Percentiles rank a stretch among this genome's conserved stretches.
phyloP scores from a whole-genome alignment of 1,140 invertebrate species.

The Contarinia nasturtii region DNA sequence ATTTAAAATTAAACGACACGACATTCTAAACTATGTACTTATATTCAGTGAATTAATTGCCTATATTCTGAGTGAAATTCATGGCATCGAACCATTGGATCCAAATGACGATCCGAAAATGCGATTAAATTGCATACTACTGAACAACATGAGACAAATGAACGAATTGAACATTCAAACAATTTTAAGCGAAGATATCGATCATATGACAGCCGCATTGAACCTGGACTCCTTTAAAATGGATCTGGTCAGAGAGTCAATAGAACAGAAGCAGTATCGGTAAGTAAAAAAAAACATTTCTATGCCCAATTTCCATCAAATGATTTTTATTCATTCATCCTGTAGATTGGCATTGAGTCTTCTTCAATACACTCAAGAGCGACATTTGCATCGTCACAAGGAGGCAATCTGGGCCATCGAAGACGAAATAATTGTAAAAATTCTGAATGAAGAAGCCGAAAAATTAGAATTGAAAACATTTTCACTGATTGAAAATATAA shows the following conservation, averaged over 20 bases:
- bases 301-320: not conserved
- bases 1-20: not conserved
- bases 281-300: not conserved
- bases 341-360: not conserved
- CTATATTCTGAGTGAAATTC: too few relatives aligned
- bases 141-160: too few relatives aligned
- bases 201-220: too few relatives aligned
- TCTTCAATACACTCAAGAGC: not conserved
- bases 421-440: not conserved
- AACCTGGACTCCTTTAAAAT: not conserved
- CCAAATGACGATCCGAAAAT: too few relatives aligned
- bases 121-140: too few relatives aligned
- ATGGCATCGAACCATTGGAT: too few relatives aligned
- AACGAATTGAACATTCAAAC: too few relatives aligned
- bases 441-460: not conserved
- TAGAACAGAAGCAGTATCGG: not conserved
- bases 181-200: too few relatives aligned
- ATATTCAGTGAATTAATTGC: too few relatives aligned
- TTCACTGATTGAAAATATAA: constrained; percentile 13
- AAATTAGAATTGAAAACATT: constrained; percentile 8
- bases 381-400: not conserved
- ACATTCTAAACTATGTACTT: not conserved
- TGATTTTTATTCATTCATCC: not conserved
- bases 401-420: not conserved
- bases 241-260: not conserved